Evolutionary conservation across 2,113 vertebrate genomes (phyloP).

Genomic region (Psephotus haematonotus): DNA sequence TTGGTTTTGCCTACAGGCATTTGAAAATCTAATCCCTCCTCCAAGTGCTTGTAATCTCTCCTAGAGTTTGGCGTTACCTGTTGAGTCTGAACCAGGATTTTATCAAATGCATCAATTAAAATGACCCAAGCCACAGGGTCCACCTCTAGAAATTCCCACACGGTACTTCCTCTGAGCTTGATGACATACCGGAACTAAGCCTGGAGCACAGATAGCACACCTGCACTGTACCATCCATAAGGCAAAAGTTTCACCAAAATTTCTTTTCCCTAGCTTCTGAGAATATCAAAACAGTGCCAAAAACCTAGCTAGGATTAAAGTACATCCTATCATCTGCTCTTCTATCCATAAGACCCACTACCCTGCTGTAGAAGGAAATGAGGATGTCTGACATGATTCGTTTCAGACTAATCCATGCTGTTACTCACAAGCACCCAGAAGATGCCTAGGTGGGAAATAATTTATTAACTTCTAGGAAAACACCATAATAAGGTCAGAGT

Average conservation of each 20-base stretch:
- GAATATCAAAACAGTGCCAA: neutral
- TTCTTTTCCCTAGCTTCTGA: neutral
- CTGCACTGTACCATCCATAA: neutral
- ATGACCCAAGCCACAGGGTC: neutral
- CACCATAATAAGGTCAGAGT: neutral
- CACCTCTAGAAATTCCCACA: neutral
- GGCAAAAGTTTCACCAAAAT: neutral
- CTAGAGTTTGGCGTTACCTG: neutral
- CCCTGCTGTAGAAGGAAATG: neutral
- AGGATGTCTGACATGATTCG: neutral
- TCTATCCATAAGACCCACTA: neutral
- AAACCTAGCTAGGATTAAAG: neutral
- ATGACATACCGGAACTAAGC: neutral
- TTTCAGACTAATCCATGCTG: neutral
- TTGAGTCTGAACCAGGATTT: neutral
- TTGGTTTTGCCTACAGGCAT: neutral
- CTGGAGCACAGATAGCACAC: neutral
- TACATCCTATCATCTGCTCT: neutral
- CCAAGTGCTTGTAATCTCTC: neutral
- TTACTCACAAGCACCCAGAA: neutral
- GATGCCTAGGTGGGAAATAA: neutral
- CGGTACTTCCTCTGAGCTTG: neutral
- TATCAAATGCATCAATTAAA: neutral
- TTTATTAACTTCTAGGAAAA: conserved; percentile 5
- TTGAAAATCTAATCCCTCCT: neutral